These are phyloP conservation scores for Nestor notabilis DNA, from an alignment of 2,113 vertebrate species.

Conservation along the genomic window DNA sequence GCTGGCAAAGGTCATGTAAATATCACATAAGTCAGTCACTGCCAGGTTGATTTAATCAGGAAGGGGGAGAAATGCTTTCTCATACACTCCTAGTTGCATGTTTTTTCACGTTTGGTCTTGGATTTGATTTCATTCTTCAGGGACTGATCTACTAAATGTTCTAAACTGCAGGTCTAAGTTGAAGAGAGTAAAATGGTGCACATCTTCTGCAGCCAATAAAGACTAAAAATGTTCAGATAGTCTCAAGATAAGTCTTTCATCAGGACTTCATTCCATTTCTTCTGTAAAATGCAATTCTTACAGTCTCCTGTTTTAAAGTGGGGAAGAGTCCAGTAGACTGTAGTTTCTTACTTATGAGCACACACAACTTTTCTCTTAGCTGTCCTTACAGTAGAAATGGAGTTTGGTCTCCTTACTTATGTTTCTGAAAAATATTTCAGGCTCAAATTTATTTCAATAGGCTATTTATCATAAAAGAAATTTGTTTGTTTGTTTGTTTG, in stretches of 20 bases:
- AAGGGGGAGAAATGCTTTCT: not conserved
- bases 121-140: not conserved
- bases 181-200: not conserved
- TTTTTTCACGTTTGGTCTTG: not conserved
- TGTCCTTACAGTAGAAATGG: not conserved
- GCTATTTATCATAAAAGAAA: not conserved
- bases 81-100: not conserved
- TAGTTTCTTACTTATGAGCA: not conserved
- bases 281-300: not conserved
- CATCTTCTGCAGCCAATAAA: not conserved
- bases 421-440: slow-evolving; percentile 1
- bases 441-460: not conserved
- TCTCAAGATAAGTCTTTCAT: not conserved
- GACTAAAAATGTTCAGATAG: not conserved
- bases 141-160: not conserved
- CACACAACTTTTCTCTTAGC: not conserved
- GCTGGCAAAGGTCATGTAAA: not conserved
- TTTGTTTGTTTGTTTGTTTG: not conserved
- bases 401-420: not conserved
- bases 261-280: not conserved
- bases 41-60: not conserved
- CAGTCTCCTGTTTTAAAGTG: not conserved
- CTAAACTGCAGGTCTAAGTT: not conserved
- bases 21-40: not conserved
- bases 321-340: not conserved